These are phyloP conservation scores for Anabas testudineus DNA, from an alignment of 2,797 vertebrate genomes.

Conservation along the genomic window DNA sequence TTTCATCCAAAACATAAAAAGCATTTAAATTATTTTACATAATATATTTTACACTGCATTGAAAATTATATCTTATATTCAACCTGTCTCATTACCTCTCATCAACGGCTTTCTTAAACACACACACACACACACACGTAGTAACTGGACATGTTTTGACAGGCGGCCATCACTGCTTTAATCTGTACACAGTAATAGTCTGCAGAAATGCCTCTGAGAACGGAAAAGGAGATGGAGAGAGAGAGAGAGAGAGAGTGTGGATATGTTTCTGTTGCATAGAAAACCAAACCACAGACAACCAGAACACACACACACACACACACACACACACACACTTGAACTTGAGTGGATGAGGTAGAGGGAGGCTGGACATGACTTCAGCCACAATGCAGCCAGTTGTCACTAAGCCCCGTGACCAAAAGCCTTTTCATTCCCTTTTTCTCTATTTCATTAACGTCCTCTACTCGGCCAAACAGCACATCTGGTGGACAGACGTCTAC, in stretches of 20 bases:
- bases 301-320: conserved; percentile 33
- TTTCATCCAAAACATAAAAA: too few species aligned
- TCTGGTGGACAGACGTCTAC: conserved; percentile 82
- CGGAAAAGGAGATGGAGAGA: conserved; percentile 43
- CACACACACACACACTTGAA: not conserved
- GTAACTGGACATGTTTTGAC: conserved; percentile 65
- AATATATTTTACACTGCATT: not conserved
- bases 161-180: conserved; percentile 64
- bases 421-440: conserved; percentile 53
- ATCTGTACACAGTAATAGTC: conserved; percentile 47
- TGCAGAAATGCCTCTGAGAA: conserved; percentile 47
- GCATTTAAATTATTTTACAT: not conserved
- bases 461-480: conserved; percentile 63
- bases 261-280: conserved; percentile 40
- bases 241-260: conserved; percentile 25
- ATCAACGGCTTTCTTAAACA: conserved; percentile 38
- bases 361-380: conserved; percentile 38
- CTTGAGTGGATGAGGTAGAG: conserved; percentile 15
- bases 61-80: conserved; percentile 12
- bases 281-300: conserved; percentile 50
- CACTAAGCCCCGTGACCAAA: conserved; percentile 61
- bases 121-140: conserved; percentile 6
- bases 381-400: conserved; percentile 61
- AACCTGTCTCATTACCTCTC: conserved; percentile 32
- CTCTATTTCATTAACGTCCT: conserved; percentile 65